phyloP scores from a whole-genome alignment of 2,888 invertebrate species.

The Scaptomyza polygonia region DNA sequence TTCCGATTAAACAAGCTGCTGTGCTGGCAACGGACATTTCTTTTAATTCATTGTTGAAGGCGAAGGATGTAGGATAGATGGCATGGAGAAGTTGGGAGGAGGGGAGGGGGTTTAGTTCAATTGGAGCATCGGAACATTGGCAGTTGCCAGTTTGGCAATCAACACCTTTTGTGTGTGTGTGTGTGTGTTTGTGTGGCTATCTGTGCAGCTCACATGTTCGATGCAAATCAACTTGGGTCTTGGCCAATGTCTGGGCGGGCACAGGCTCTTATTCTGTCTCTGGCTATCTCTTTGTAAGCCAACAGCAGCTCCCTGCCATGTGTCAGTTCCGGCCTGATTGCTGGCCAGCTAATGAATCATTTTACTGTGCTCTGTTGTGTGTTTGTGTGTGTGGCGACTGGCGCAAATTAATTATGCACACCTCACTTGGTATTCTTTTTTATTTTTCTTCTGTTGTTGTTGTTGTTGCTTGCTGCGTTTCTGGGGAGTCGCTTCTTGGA shows the following conservation, averaged over 20 bases:
- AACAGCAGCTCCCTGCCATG: slow-evolving; percentile 48
- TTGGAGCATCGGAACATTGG: slow-evolving; percentile 29
- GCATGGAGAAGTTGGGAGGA: too few species aligned
- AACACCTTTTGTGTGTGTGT: slow-evolving; percentile 63
- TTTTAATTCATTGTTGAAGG: slow-evolving; percentile 69
- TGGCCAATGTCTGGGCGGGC: slow-evolving; percentile 59
- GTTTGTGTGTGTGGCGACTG: slow-evolving; percentile 57
- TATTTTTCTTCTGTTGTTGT: too few species aligned
- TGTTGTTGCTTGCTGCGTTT: slow-evolving; percentile 16
- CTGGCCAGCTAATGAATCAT: slow-evolving; percentile 82
- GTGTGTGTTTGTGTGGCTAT: slow-evolving; percentile 41
- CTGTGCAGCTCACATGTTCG: slow-evolving; percentile 75
- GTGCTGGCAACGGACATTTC: slow-evolving; percentile 65
- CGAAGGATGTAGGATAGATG: neutral
- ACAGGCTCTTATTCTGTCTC: slow-evolving; percentile 36
- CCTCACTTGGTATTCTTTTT: slow-evolving; percentile 62
- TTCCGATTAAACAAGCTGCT: slow-evolving; percentile 79
- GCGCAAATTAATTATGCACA: slow-evolving; percentile 84
- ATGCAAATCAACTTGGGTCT: slow-evolving; percentile 77
- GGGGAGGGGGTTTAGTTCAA: neutral
- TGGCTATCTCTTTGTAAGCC: slow-evolving; percentile 42
- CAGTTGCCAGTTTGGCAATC: slow-evolving; percentile 63
- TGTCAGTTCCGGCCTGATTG: slow-evolving; percentile 81
- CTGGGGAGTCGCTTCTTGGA: slow-evolving; percentile 30
- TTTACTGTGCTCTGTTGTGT: slow-evolving; percentile 53